Evolutionary conservation across 2,888 invertebrate species (phyloP).

Genomic region (Leptopterna dolabrata): DNA sequence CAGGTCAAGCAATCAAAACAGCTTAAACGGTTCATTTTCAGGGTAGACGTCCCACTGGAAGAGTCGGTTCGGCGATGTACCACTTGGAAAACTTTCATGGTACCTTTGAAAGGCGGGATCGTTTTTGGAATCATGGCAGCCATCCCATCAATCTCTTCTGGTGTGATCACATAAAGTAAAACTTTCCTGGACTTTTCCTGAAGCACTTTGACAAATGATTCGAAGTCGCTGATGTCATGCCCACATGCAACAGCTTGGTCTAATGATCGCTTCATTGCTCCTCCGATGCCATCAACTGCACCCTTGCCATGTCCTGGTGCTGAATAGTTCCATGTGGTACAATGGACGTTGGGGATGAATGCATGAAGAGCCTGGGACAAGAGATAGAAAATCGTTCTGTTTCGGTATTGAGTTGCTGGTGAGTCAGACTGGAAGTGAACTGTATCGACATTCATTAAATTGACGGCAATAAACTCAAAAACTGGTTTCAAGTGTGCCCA

Average conservation of each 20-base stretch:
- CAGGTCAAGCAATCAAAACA: neutral
- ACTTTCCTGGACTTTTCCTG: no score
- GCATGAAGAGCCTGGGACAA: neutral
- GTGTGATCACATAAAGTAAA: constrained; percentile 4
- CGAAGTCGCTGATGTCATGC: neutral
- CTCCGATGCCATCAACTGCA: constrained; percentile 35
- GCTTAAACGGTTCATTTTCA: constrained; percentile 17
- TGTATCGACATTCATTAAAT: constrained; percentile 6
- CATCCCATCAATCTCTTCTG: constrained; percentile 21
- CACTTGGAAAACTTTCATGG: constrained; percentile 3
- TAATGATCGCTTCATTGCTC: neutral
- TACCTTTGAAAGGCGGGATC: neutral
- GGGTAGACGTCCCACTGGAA: neutral
- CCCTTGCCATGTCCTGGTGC: constrained; percentile 38
- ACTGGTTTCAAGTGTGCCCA: no score
- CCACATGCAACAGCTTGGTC: constrained; percentile 25
- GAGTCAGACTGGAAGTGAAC: no score
- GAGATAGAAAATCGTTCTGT: constrained; percentile 35
- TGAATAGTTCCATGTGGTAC: neutral
- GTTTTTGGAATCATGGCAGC: neutral
- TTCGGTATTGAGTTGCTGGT: constrained; percentile 36
- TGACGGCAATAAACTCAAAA: no score
- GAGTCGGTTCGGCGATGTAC: neutral
- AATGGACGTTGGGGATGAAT: neutral
- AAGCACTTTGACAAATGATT: neutral